These are phyloP conservation scores for Fabriciana adippe DNA, from an alignment of 2,888 invertebrate genomes.

Conservation along the genomic window DNA sequence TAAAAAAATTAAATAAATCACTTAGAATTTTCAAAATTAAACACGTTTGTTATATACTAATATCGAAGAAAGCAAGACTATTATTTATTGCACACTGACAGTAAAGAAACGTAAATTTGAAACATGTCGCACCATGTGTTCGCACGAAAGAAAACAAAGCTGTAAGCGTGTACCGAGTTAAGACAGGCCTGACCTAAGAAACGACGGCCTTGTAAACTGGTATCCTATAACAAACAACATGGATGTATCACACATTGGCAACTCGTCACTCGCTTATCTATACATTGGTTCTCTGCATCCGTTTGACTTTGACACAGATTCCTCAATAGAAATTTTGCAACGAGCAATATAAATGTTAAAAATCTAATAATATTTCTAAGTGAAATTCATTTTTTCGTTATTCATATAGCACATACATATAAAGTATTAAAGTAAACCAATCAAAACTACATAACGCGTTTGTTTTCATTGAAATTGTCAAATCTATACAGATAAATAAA, in stretches of 20 bases:
- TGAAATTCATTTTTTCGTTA: no score
- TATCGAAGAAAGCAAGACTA: constrained; percentile 43
- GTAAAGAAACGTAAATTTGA: constrained; percentile 47
- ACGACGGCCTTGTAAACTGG: constrained; percentile 79
- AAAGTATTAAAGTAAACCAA: no score
- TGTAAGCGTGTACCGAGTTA: constrained; percentile 64
- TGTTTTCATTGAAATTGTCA: no score
- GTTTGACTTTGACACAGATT: no score
- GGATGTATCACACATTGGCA: constrained; percentile 34
- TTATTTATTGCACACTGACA: constrained; percentile 56
- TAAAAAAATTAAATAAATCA: not conserved
- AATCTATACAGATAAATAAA: no score
- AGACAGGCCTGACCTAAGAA: constrained; percentile 77
- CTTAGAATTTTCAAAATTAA: not conserved
- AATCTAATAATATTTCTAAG: no score
- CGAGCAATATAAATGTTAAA: no score
- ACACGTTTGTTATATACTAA: constrained; percentile 18
- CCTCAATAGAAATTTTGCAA: no score
- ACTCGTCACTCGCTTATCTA: not conserved
- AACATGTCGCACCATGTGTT: constrained; percentile 69
- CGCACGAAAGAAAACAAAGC: constrained; percentile 52
- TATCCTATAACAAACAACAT: constrained; percentile 78
- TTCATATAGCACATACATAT: no score
- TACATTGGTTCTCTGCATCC: not conserved
- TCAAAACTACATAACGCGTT: no score